phyloP scores from a whole-genome alignment of 2,797 vertebrate genomes.

The Hydrocynus forskahlii region DNA sequence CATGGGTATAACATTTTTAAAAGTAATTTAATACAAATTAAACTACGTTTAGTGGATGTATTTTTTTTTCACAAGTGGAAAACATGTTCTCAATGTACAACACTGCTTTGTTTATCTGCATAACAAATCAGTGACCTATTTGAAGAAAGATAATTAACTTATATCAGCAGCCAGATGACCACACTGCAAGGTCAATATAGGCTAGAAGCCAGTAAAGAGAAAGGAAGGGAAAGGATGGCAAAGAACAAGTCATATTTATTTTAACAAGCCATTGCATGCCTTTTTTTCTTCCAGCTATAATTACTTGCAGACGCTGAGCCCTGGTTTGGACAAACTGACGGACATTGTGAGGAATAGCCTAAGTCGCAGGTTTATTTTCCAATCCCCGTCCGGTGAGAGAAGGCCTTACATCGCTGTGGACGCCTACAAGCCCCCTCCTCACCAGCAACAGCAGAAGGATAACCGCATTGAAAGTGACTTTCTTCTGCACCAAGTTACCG shows the following conservation, averaged over 20 bases:
- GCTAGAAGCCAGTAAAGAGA: neutral
- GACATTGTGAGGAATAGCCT: constrained; percentile 88
- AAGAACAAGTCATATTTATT: constrained; percentile 8
- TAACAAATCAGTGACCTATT: too few species aligned
- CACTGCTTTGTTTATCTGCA: too few species aligned
- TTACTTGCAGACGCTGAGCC: constrained; percentile 80
- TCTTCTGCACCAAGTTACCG: constrained; percentile 90
- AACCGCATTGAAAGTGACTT: constrained; percentile 75
- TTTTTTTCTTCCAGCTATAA: constrained; percentile 83
- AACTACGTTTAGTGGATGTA: too few species aligned
- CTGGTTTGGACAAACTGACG: constrained; percentile 87
- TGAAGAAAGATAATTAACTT: too few species aligned
- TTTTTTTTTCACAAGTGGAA: too few species aligned
- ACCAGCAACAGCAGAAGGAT: constrained; percentile 71
- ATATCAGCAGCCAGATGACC: too few species aligned
- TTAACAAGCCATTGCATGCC: constrained; percentile 13
- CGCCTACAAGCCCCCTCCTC: constrained; percentile 71
- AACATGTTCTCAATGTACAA: too few species aligned
- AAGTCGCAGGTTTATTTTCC: constrained; percentile 82
- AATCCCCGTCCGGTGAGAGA: constrained; percentile 76
- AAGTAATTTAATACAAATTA: too few species aligned
- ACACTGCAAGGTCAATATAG: neutral
- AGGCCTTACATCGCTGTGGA: constrained; percentile 86
- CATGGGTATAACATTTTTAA: too few species aligned
- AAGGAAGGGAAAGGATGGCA: neutral